Base-by-base conservation (phyloP, 1,140 invertebrate genomes). In the Drosophila triauraria region DNA sequence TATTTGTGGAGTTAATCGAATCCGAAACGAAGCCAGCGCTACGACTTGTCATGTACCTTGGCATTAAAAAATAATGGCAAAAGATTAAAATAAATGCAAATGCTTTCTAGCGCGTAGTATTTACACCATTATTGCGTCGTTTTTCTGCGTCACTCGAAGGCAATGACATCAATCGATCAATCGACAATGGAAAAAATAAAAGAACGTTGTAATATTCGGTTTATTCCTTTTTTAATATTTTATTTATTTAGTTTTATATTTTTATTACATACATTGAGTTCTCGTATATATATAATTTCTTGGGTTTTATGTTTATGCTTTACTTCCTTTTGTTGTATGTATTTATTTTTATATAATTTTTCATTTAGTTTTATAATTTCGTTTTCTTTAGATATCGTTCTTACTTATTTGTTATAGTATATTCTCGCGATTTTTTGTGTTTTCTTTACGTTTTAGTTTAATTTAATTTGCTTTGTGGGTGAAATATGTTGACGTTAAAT, bases 241-340 rank as follows among this genome's bases (percentile, higher is more conserved):
- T 79, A 78, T 79, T 88, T 84, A 85, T 90, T 88, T 90, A 85
- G 80, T 88, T 88, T 90, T 78, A 88, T 88, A 85, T 79, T 88
- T 88, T 88, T 88, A 88, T 90, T 88, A 85, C 84, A 88, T 88
- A 90, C 84, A 88, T 88, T 91, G 85, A 88, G 84, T 88, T 88
- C 80, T 90, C 77, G 79, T 78, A 80, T 87, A 87, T 87, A 80
- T 88, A 80, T 87, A 57, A 69, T 61, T 75, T 70, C 72, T 75
- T 75, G 67, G 65, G 58, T 59, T 85, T 38, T 70, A 63, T 56
- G 46, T 86, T 23, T 74, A 57, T 74, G 46, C 43, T 72, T 77
- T 81, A 60, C 35, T 82, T 82, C 58, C 74, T 70, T 75, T 69
- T 76, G 59, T 82, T 51, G 46, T 74, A 63, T 79, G 48, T 85